Evolutionary conservation across 2,888 invertebrate genomes (phyloP), one percentile per base, ranked within the genome.

Genomic region (Lasioglossum malachurum): DNA sequence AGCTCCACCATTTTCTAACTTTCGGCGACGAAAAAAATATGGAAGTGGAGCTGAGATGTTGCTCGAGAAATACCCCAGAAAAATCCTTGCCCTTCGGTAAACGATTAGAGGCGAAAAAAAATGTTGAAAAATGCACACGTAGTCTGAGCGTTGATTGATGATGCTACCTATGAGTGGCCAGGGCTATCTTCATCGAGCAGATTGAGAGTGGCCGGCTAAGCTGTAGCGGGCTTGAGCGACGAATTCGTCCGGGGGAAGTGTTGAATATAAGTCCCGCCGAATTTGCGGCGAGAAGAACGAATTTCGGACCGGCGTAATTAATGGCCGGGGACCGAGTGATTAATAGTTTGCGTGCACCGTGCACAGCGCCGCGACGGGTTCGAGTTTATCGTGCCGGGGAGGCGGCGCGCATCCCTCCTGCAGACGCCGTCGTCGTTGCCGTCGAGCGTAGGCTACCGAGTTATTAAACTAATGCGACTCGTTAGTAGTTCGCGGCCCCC

Each of bases 401-500:
- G 4, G 7, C 4, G 35, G 35, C 4, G 7, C n/a, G n/a, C 57
- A n/a, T 57, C 57, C 12, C n/a, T 57, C 57, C 10, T 57, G 3
- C 57, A 57, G 57, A 23, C 57, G 75, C 77, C 27, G 27, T 8
- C 35, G 35, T 75, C 53, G 53, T 23, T 19, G 53, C 57, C n/a
- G 57, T 12, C n/a, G n/a, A 57, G n/a, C 57, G 57, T 57, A 57
- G 57, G 67, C 81, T 85, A 88, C 85, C 89, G 89, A 92, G 91
- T 92, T 93, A 92, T 93, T 92, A 90, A 92, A 90, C 92, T 92
- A 91, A 93, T 91, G 90, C 86, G 79, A 90, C 86, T 90, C 89
- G 88, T 90, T 90, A 90, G 79, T 73, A 82, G 81, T 82, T 84
- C 53, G 72, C 53, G 44, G 38, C 71, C 79, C 69, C 57, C 71